Evolutionary conservation across 2,888 invertebrate species (phyloP), one percentile per base, ranked within the genome.

Genomic region (Scelioninae gen. 1): DNA sequence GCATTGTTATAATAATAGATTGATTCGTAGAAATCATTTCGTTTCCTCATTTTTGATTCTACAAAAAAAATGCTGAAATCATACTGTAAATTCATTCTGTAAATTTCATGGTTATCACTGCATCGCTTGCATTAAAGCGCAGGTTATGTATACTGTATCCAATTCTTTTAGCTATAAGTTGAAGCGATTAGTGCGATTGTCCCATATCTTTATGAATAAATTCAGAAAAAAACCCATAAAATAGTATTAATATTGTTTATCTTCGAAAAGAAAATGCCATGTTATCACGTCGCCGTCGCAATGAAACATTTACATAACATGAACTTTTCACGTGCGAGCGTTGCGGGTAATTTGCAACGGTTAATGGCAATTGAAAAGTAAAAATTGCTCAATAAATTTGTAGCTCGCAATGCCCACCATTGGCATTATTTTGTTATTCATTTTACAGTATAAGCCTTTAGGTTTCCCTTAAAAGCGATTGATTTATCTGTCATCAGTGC

Each of bases 401-500:
- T 32, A 9, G 16, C 32, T 13, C 29, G 56, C 47, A 63, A 15
- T 75, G 75, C 49, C 38, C 65, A 53, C n/a, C 3, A 32, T 69
- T 6, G 45, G n/a, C 40, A n/a, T 51, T 13, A 47, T 55, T 62
- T 68, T 53, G 68, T 68, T 34, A 47, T 77, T 47, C 51, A 76
- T 68, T 68, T 45, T 0, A 68, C 23, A 23, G 23, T 4, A 47
- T 11, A 34, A 32, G 10, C 16, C 38, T 16, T 16, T 45, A 40
- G n/a, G 63, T 38, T 55, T 69, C 45, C 56, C 45, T 69, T 47
- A 16, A 34, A 43, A 29, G 32, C 29, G 32, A 58, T 56, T 72
- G 78, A 79, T 79, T 79, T 72, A 72, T 79, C 65, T 45, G 32
- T 53, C 51, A 16, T 15, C 56, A 29, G 63, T 72, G 32, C 9